These are phyloP conservation scores for Halcyon smyrnensis DNA, from an alignment of 2,797 vertebrate genomes.

Conservation along the genomic window DNA sequence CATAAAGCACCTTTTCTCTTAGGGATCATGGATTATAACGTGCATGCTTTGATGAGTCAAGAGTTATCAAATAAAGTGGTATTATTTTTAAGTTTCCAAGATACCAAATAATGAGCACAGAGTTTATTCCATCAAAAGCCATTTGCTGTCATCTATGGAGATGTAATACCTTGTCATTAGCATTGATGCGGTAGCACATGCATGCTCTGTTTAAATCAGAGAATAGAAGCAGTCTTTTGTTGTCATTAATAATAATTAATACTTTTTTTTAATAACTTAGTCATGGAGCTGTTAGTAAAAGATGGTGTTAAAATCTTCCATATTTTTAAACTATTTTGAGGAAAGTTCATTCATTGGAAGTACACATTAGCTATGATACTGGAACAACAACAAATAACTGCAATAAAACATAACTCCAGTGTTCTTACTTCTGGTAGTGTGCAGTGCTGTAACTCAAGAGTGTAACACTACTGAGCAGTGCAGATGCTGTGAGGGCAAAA, in stretches of 20 bases:
- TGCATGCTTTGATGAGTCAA: neutral
- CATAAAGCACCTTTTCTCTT: neutral
- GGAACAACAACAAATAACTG: neutral
- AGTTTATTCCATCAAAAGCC: slow-evolving; percentile 4
- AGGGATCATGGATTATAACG: neutral
- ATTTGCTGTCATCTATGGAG: neutral
- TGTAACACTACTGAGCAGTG: neutral
- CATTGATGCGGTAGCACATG: neutral
- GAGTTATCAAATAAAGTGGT: neutral
- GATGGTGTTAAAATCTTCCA: neutral
- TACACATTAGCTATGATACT: neutral
- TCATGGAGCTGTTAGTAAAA: neutral
- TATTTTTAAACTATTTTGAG: neutral
- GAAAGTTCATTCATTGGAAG: neutral
- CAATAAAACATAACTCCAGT: neutral
- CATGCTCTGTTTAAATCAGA: neutral
- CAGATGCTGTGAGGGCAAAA: neutral
- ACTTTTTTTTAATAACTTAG: neutral
- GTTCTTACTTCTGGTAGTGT: neutral
- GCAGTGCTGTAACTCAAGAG: neutral
- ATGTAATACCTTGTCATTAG: neutral
- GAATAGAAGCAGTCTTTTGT: neutral
- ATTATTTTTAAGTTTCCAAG: slow-evolving; percentile 16
- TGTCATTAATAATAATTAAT: neutral
- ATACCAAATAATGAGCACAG: neutral